Base-by-base conservation (phyloP, 1,140 invertebrate genomes). In the Hycleus cichorii region DNA sequence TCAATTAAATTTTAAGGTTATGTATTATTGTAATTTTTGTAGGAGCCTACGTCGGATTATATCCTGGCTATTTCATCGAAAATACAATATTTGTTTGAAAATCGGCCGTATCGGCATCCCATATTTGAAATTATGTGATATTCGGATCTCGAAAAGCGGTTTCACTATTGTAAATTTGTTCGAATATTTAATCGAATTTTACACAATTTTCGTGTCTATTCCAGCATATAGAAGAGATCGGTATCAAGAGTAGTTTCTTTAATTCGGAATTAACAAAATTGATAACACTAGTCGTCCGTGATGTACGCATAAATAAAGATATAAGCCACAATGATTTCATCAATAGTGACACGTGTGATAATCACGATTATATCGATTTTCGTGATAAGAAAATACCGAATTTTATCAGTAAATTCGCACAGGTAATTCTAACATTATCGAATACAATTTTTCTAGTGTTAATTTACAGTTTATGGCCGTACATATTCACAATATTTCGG, bases 211-310 rank as follows among this genome's bases (percentile, higher is more conserved):
- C 11, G 12, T 9, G 6, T 47, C 2, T 4, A 4, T 68, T 65
- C 47, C 48, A 68, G 63, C 59, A 67, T 38, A 61, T 95, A 59
- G 89, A 93, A 67, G 85, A 91, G 73, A 83, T 94, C 52, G 87
- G 89, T 66, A 80, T 95, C 52, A 83, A 89, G 11, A 95, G 91
- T 72, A 93, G 91, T 76, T 87, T 93, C 70, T 83, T 95, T 52
- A 95, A 91, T 71, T 91, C 89, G 7, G 90, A 93, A 62, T 87
- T 91, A 25, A 91, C 88, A 18, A 96, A 95, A 76, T 75, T 94
- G 6, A 71, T 96, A 12, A 90, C 89, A 6, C 82, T 96, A 27
- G 84, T 92, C 25, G 83, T 93, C 62, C 82, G 83, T 50, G 89
- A 92, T 72, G 86, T 94, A 4, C 80, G 90, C 54, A 85, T 96